These are phyloP conservation scores for Clarias gariepinus DNA, from an alignment of 2,113 vertebrate species.

Conservation along the genomic window DNA sequence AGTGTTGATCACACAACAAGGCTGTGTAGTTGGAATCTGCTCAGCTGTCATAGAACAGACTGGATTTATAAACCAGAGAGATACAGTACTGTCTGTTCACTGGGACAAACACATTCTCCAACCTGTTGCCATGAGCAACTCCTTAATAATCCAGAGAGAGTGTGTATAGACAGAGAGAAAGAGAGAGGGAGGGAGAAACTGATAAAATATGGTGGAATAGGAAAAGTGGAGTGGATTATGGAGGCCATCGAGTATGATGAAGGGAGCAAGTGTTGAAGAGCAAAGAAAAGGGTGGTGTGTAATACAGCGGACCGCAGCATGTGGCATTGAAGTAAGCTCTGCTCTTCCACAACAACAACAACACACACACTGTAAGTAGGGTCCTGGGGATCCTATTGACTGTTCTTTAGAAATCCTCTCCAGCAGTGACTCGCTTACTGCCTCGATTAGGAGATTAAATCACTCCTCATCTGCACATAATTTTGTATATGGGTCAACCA, in stretches of 20 bases:
- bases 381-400: conserved; percentile 38
- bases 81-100: conserved; percentile 28
- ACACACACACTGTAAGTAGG: conserved; percentile 31
- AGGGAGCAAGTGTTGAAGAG: conserved; percentile 20
- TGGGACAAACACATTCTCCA: conserved; percentile 37
- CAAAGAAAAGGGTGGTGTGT: conserved; percentile 60
- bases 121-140: conserved; percentile 48
- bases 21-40: conserved; percentile 29
- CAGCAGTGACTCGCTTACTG: conserved; percentile 52
- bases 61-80: conserved; percentile 18
- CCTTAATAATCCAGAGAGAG: conserved; percentile 21
- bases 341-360: conserved; percentile 53
- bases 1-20: conserved; percentile 10
- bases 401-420: conserved; percentile 43
- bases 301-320: conserved; percentile 67
- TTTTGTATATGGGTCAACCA: conserved; percentile 59
- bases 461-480: conserved; percentile 57
- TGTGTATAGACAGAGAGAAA: not conserved
- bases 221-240: not conserved
- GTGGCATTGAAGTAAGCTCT: conserved; percentile 70
- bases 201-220: conserved; percentile 6
- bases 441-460: conserved; percentile 72
- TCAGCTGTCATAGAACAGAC: conserved; percentile 28
- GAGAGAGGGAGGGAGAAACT: conserved; percentile 18
- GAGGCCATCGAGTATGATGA: conserved; percentile 14